Percentiles rank a stretch among this genome's conserved stretches.
These are phyloP conservation scores for Ctenosaura bakeri DNA, from an alignment of 2,797 vertebrate genomes.

Conservation along the genomic window DNA sequence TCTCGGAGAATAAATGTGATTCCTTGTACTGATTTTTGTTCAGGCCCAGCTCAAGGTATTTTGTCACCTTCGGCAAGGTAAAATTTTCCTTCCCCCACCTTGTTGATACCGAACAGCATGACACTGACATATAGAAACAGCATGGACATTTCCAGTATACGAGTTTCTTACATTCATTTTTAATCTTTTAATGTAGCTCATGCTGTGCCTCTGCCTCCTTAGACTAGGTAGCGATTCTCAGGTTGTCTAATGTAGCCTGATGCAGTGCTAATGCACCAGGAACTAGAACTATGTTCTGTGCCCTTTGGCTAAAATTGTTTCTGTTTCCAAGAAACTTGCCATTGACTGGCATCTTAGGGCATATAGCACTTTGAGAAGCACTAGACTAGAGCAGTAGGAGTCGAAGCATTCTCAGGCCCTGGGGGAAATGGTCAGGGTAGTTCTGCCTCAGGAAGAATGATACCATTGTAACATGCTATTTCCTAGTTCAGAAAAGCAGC, in stretches of 20 bases:
- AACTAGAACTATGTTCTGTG: no score
- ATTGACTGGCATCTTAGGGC: no score
- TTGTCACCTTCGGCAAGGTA: neutral
- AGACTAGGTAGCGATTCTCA: no score
- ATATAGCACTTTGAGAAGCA: no score
- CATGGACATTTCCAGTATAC: no score
- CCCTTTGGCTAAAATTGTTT: no score
- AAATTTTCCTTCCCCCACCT: neutral
- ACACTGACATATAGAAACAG: neutral
- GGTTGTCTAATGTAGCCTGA: no score
- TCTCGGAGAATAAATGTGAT: neutral
- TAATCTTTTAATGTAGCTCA: neutral
- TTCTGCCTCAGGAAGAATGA: neutral
- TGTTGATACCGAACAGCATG: neutral
- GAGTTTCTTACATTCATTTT: conserved; percentile 13
- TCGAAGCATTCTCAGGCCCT: no score
- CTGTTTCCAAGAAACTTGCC: no score
- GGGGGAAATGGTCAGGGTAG: neutral
- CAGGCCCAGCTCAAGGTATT: neutral
- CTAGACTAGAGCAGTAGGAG: neutral
- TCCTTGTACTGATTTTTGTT: neutral
- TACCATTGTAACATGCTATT: neutral
- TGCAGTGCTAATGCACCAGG: no score
- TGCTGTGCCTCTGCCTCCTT: neutral
- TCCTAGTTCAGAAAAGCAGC: neutral